A percentile compares a stretch with the other conserved stretches of the same genome.
Evolutionary conservation across 2,113 vertebrate species (phyloP).

Genomic region (Notiomystis cincta): DNA sequence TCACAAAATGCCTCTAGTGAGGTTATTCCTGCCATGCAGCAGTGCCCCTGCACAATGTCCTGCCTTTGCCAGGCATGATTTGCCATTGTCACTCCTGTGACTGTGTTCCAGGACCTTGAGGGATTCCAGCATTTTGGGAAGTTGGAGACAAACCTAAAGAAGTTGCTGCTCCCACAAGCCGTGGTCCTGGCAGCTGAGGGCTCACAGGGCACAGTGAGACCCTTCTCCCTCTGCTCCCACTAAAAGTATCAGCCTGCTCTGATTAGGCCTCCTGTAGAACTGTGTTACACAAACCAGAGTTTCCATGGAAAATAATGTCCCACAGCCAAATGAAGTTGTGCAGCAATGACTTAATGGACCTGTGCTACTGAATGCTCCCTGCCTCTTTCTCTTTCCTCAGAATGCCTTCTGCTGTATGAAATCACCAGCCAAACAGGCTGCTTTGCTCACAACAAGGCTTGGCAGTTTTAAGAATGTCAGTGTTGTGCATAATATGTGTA

Average conservation of each 20-base stretch:
- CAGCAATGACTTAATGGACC: background rate
- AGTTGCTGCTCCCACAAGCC: background rate
- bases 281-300: background rate
- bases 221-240: background rate
- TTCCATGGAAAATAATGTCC: conserved; percentile 27
- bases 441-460: background rate
- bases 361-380: background rate
- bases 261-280: background rate
- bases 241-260: background rate
- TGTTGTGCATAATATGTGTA: background rate
- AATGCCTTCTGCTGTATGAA: background rate
- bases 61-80: background rate
- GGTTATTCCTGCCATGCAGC: background rate
- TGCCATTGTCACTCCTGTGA: background rate
- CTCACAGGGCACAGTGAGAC: rapidly evolving
- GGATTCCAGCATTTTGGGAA: background rate
- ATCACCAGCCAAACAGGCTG: background rate
- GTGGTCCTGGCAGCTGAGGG: rapidly evolving
- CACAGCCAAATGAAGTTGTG: background rate
- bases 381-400: background rate
- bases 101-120: background rate
- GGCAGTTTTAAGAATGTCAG: background rate
- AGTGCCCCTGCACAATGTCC: rapidly evolving
- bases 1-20: rapidly evolving
- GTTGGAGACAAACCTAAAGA: background rate